phyloP scores from a whole-genome alignment of 1,140 invertebrate species.

The Caenorhabditis tropicalis region DNA sequence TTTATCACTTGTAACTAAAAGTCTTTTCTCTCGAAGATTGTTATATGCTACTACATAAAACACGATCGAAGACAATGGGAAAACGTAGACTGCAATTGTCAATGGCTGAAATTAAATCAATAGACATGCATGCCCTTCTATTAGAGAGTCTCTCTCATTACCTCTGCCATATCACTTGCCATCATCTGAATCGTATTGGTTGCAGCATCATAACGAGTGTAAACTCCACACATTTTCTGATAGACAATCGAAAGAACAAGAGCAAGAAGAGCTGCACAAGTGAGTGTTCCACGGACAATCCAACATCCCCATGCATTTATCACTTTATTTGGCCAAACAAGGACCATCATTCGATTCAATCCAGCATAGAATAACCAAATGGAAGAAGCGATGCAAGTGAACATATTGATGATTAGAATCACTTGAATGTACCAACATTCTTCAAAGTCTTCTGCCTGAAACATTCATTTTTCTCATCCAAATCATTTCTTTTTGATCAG shows the following conservation, averaged over 20 bases:
- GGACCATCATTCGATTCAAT: constrained; percentile 30
- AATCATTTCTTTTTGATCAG: background rate
- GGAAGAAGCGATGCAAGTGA: constrained; percentile 27
- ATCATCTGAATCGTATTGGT: constrained; percentile 30
- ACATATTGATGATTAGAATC: constrained; percentile 9
- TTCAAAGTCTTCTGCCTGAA: constrained; percentile 6
- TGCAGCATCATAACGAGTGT: constrained; percentile 19
- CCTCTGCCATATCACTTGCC: background rate
- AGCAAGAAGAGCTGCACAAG: background rate
- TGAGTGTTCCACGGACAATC: constrained; percentile 12
- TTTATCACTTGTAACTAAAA: background rate
- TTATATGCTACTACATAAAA: constrained; percentile 38
- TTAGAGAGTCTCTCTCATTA: background rate
- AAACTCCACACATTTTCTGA: constrained; percentile 5
- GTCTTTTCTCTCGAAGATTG: constrained; percentile 4
- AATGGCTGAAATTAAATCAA: background rate
- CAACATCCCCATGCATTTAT: background rate
- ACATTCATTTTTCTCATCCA: background rate
- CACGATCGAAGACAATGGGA: constrained; percentile 13
- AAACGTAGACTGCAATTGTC: constrained; percentile 7
- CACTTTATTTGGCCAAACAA: background rate
- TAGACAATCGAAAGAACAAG: background rate
- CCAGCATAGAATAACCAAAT: constrained; percentile 24
- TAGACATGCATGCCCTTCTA: background rate
- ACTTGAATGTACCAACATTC: constrained; percentile 11